A percentile compares a stretch with the other conserved stretches of the same genome.
These are phyloP conservation scores for Mustela erminea DNA, from an alignment of 2,797 vertebrate genomes.

Conservation along the genomic window DNA sequence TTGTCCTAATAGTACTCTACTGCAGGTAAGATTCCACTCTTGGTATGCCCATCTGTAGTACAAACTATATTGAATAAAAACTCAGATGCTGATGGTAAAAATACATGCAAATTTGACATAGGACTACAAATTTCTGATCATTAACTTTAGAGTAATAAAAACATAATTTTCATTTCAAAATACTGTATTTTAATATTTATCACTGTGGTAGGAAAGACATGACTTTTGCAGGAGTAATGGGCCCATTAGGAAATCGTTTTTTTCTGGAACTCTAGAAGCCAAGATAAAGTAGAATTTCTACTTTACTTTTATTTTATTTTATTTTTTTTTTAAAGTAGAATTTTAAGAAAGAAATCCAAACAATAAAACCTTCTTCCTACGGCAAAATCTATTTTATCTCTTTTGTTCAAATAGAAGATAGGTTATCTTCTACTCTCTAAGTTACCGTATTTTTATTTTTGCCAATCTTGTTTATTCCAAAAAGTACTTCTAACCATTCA, in stretches of 20 bases:
- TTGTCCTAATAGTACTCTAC: slow-evolving; percentile 10
- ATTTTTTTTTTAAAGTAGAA: not conserved
- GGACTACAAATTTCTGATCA: slow-evolving; percentile 5
- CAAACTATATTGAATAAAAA: slow-evolving; percentile 1
- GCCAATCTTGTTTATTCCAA: not conserved
- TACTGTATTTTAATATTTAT: slow-evolving; percentile 27
- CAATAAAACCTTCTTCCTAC: slow-evolving; percentile 9
- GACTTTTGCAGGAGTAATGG: not conserved
- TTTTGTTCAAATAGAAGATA: slow-evolving; percentile 26
- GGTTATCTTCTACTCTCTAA: not conserved
- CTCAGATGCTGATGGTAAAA: slow-evolving; percentile 27
- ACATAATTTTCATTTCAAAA: slow-evolving; percentile 29
- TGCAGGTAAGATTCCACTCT: not conserved
- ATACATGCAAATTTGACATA: not conserved
- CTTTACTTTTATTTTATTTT: not conserved
- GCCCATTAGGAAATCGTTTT: not conserved
- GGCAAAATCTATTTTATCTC: slow-evolving; percentile 11
- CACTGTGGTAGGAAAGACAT: not conserved
- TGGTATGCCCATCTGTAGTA: not conserved
- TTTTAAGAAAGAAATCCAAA: slow-evolving; percentile 45
- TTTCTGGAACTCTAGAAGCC: not conserved
- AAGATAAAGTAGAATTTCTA: slow-evolving; percentile 21
- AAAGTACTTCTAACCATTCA: not conserved
- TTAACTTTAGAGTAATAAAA: not conserved
- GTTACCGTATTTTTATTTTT: slow-evolving; percentile 36